Conservation (phyloP, 2,797 vertebrate genomes). For the Staurois parvus region DNA sequence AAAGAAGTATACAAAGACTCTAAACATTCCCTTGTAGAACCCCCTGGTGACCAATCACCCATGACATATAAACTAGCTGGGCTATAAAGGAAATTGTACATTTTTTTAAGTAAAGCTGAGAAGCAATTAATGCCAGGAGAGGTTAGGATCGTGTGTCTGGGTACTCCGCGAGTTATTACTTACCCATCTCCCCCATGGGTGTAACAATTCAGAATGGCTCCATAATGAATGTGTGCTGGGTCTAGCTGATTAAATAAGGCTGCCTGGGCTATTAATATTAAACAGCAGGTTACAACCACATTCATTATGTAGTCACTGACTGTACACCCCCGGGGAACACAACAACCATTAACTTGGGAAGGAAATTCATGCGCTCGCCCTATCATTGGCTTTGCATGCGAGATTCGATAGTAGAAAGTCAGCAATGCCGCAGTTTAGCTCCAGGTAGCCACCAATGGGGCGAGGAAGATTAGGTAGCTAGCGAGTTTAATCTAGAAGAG, state of each 20-base stretch:
- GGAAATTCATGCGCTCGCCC: neutral
- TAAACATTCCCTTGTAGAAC: no score
- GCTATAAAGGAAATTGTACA: neutral
- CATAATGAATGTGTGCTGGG: conserved; percentile 42
- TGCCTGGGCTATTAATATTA: conserved; percentile 48
- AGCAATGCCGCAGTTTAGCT: neutral
- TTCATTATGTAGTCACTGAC: conserved; percentile 40
- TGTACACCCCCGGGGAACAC: conserved; percentile 3
- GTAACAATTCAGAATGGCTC: neutral
- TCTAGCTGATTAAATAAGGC: conserved; percentile 48
- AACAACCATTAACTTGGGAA: conserved; percentile 14
- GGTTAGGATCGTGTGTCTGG: neutral
- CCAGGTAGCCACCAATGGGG: neutral
- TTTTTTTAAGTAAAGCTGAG: conserved; percentile 10
- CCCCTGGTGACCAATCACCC: neutral
- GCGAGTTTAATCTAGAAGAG: no score
- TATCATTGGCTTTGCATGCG: neutral
- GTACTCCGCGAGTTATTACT: conserved; percentile 50
- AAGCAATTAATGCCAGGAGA: neutral
- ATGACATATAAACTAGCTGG: neutral
- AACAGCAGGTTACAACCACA: conserved; percentile 32
- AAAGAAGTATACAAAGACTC: no score
- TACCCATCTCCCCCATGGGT: neutral
- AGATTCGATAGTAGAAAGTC: neutral
- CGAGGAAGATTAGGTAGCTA: neutral